A percentile compares a stretch with the other conserved stretches of the same genome.
phyloP scores from a whole-genome alignment of 1,140 invertebrate species.

The Nasonia giraulti region DNA sequence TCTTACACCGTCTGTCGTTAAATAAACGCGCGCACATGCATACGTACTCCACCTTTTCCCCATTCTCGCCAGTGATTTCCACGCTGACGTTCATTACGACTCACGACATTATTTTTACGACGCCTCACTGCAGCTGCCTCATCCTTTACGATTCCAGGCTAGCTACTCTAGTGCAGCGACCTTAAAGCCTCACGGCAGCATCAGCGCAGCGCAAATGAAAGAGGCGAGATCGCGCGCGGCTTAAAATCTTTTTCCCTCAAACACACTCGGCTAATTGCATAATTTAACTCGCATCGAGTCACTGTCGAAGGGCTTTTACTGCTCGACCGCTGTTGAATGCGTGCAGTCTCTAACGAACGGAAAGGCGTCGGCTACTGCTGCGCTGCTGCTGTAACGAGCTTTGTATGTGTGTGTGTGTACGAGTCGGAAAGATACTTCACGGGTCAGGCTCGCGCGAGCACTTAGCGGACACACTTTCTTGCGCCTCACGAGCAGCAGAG shows the following conservation, averaged over 20 bases:
- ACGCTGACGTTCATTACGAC: not conserved
- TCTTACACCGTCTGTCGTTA: not conserved
- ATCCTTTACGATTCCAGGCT: not conserved
- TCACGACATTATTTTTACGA: constrained; percentile 12
- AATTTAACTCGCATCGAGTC: constrained; percentile 17
- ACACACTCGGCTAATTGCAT: constrained; percentile 29
- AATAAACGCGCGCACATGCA: not conserved
- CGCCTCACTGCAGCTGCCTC: no score
- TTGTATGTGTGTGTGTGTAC: no score
- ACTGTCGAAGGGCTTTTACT: constrained; percentile 11
- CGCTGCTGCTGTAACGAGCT: no score
- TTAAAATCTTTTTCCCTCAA: not conserved
- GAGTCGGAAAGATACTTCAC: not conserved
- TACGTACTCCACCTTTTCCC: not conserved
- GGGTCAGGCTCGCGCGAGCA: not conserved
- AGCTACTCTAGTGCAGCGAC: not conserved
- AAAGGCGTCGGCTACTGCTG: no score
- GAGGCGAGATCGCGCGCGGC: not conserved
- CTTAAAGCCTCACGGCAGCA: not conserved
- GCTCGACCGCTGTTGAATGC: not conserved
- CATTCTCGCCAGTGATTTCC: not conserved
- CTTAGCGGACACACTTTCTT: constrained; percentile 40
- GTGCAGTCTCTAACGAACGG: no score
- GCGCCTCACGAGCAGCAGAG: not conserved
- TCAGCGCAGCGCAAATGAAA: not conserved